Conservation (phyloP, 2,113 vertebrate genomes). For the Anseranas semipalmata region DNA sequence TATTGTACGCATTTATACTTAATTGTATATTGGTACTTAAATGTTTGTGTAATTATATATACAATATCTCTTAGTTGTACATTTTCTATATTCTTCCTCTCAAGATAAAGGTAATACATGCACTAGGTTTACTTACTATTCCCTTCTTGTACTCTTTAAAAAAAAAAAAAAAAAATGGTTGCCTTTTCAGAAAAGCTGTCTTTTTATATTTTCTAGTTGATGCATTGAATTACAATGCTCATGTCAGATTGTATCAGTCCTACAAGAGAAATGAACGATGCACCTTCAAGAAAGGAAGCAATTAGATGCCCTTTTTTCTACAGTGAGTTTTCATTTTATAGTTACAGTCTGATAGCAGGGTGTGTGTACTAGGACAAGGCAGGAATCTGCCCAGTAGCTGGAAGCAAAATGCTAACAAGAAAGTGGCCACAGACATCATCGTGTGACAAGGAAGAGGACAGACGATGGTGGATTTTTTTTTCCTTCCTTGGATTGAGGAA, state of each 20-base stretch:
- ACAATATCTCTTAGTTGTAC: background rate
- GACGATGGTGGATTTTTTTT: background rate
- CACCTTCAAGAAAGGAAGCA: conserved; percentile 46
- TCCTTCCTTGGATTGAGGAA: background rate
- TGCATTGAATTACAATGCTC: conserved; percentile 57
- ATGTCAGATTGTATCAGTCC: conserved; percentile 44
- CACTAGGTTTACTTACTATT: background rate
- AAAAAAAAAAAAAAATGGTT: conserved; percentile 11
- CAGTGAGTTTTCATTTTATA: background rate
- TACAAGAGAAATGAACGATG: conserved; percentile 32
- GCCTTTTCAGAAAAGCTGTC: conserved; percentile 57
- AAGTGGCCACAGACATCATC: background rate
- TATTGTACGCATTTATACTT: background rate
- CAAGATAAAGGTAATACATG: background rate
- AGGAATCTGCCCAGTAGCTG: background rate
- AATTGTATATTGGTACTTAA: too few relatives aligned
- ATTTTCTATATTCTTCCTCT: background rate
- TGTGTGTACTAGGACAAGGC: background rate
- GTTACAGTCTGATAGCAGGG: background rate
- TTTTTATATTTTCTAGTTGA: conserved; percentile 61
- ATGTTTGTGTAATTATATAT: background rate
- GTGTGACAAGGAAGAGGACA: background rate
- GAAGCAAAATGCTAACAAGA: conserved; percentile 5
- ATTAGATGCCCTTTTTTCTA: conserved; percentile 49
- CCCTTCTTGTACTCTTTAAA: background rate